Conservation (phyloP, 2,797 vertebrate genomes). For the Taeniopygia guttata region DNA sequence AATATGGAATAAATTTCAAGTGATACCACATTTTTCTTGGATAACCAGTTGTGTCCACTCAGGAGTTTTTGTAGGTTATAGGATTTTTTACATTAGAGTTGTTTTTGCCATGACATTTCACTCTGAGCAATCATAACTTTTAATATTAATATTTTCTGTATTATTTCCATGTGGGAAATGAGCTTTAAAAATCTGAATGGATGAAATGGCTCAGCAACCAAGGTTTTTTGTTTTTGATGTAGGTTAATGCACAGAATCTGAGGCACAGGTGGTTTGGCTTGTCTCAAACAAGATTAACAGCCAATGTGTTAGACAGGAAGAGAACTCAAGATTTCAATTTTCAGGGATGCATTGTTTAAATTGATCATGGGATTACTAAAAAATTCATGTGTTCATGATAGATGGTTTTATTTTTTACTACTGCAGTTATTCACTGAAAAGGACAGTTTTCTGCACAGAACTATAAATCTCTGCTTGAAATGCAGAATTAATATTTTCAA, state of each 20-base stretch:
- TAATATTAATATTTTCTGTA: not conserved
- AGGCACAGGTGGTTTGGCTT: not conserved
- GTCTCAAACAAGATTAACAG: not conserved
- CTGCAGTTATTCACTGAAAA: not conserved
- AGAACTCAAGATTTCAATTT: not conserved
- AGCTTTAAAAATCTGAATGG: not conserved
- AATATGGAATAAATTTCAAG: not conserved
- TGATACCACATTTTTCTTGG: not conserved
- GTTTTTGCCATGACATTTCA: not conserved
- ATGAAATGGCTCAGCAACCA: not conserved
- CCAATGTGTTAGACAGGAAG: not conserved
- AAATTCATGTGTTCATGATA: not conserved
- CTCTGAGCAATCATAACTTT: not conserved
- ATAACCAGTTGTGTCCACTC: not conserved
- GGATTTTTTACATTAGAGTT: fast-evolving
- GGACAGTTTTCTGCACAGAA: not conserved
- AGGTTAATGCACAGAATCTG: not conserved
- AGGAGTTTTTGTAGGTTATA: not conserved
- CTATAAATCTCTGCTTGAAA: constrained; percentile 12
- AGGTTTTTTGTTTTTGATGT: not conserved
- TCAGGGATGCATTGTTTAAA: not conserved
- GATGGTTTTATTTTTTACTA: constrained; percentile 15
- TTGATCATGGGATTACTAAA: not conserved
- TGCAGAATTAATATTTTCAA: not conserved
- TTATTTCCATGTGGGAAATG: not conserved